Evolutionary conservation across 2,113 vertebrate species (phyloP), one percentile per base, ranked within the genome.

Genomic region (Macquaria ambigua): DNA sequence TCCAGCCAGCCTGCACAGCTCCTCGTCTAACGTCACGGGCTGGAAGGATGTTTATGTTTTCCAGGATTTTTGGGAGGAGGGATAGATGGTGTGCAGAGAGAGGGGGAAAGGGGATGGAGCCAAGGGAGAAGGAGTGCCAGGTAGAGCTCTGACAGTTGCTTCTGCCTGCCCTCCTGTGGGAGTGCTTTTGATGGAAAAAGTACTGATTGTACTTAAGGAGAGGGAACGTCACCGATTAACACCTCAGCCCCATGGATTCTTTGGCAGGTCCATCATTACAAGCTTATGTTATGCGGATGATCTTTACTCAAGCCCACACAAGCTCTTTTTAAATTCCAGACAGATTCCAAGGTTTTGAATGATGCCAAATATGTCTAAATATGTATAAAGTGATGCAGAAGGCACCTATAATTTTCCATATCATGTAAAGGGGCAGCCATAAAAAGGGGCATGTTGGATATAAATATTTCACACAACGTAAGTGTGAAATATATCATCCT

Each of bases 11-110:
- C 50, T 15, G 66, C 69, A 34, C 72, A 25, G 53, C 43, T 64
- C 77, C 79, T 11, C 3, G 21, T 48, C 39, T 77, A 53, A 89
- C 81, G 56, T 82, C 84, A 84, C 55, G 20, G 68, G 21, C 73
- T 84, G 79, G 52, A 87, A 67, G 70, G 88, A 84, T 93, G 89
- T 92, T 92, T 91, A 84, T 88, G 81, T 85, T 78, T 86, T 92
- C 77, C 61, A 82, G 73, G 72, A 85, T 83, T 86, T 86, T 70
- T 18, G 37, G 9, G 25, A 50, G 23, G 56, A 41, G 50, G 72
- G 50, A 55, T 31, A 5, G 62, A 71, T 58, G 21, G 58, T 2
- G 52, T 58, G 61, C 7, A 31, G 59, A 41, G 37, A 23, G 55
- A 7, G 53, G 12, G 7, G 16, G 11, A 1, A 34, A 55, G 15